A percentile compares a stretch with the other conserved stretches of the same genome.
Evolutionary conservation across 2,888 invertebrate species (phyloP).

Genomic region (Hoplodrina ambigua): DNA sequence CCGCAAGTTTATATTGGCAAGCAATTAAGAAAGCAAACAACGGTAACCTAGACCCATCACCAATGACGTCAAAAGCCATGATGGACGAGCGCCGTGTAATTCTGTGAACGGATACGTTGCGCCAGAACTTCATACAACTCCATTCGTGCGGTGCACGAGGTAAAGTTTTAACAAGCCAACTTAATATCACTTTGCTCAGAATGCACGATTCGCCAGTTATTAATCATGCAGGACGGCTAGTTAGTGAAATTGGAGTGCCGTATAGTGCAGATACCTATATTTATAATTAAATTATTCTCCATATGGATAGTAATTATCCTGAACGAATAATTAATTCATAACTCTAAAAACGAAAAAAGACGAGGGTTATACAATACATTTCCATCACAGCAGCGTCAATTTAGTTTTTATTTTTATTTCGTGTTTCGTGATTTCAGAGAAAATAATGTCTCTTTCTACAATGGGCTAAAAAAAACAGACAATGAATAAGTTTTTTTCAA

Average conservation of each 20-base stretch:
- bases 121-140: slow-evolving; percentile 81
- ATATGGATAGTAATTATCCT: slow-evolving; percentile 7
- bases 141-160: slow-evolving; percentile 81
- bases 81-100: slow-evolving; percentile 76
- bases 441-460: background rate
- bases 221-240: slow-evolving; percentile 89
- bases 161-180: slow-evolving; percentile 91
- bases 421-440: background rate
- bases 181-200: slow-evolving; percentile 89
- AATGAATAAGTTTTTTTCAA: background rate
- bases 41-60: slow-evolving; percentile 61
- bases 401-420: background rate
- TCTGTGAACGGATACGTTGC: slow-evolving; percentile 78
- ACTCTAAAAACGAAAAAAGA: background rate
- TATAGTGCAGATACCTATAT: slow-evolving; percentile 74
- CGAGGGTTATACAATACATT: background rate
- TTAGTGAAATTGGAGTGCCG: slow-evolving; percentile 85
- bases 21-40: slow-evolving; percentile 72
- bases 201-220: slow-evolving; percentile 88
- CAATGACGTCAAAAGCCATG: slow-evolving; percentile 71
- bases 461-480: background rate
- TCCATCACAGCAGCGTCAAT: background rate
- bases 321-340: slow-evolving; percentile 4
- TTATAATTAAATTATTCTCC: slow-evolving; percentile 59
- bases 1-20: slow-evolving; percentile 48